Conservation (phyloP, 1,140 invertebrate genomes). For the Listronotus oregonensis region DNA sequence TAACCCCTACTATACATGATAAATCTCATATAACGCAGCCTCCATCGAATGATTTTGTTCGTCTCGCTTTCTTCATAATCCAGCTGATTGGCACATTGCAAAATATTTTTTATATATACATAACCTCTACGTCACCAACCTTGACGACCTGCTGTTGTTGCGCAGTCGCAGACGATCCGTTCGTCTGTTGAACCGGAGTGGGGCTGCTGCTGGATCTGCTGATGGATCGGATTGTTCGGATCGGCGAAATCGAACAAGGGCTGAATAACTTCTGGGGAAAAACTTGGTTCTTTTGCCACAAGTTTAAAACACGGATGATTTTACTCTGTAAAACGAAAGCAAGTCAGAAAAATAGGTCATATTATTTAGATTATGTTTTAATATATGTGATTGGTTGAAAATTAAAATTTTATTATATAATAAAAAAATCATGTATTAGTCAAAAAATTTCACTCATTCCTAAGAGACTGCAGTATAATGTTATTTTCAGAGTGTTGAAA, state of each 20-base stretch:
- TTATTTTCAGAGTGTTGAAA: too few species aligned
- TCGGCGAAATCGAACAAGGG: conserved; percentile 91
- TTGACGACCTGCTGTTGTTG: conserved; percentile 29
- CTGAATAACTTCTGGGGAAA: conserved; percentile 95
- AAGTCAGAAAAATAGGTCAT: neutral
- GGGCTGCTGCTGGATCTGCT: conserved; percentile 69
- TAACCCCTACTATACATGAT: too few species aligned
- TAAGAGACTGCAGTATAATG: too few species aligned
- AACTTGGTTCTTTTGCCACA: conserved; percentile 98
- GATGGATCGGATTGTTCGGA: conserved; percentile 83
- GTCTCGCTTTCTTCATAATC: neutral
- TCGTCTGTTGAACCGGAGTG: conserved; percentile 54
- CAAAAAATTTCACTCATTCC: too few species aligned
- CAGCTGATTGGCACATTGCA: conserved; percentile 39
- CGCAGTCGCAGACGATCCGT: conserved; percentile 39
- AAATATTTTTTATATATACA: conserved; percentile 1
- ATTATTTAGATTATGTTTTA: too few species aligned
- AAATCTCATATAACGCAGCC: too few species aligned
- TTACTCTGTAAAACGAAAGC: conserved; percentile 75
- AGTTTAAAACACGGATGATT: conserved; percentile 93
- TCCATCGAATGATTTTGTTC: neutral
- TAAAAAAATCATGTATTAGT: too few species aligned
- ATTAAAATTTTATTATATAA: too few species aligned
- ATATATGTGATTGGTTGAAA: too few species aligned
- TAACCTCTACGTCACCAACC: conserved; percentile 28